Evolutionary conservation across 64 coral and sea anemone genomes (phyloP).

Genomic region (Actinia equina): DNA sequence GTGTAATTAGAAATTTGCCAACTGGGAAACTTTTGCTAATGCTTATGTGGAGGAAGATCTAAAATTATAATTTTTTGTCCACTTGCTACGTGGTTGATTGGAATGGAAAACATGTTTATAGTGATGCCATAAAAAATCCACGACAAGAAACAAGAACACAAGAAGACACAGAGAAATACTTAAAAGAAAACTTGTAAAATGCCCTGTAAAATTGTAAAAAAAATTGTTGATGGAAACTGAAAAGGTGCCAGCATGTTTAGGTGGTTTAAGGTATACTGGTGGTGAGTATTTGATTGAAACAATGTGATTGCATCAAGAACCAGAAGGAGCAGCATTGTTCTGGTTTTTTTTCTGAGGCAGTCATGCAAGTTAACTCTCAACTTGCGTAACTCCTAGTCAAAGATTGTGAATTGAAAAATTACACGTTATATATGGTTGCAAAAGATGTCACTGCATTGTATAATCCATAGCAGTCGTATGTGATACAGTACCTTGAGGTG

Average conservation of each 20-base stretch:
- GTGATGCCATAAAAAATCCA: neutral
- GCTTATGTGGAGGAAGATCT: neutral
- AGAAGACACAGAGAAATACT: neutral
- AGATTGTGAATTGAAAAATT: neutral
- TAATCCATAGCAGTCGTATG: no score
- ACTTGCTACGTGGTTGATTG: neutral
- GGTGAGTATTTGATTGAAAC: neutral
- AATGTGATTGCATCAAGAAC: neutral
- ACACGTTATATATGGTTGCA: neutral
- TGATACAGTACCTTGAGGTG: no score
- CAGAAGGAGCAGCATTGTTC: neutral
- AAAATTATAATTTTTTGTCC: neutral
- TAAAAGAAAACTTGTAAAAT: conserved; percentile 14
- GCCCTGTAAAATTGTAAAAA: conserved; percentile 17
- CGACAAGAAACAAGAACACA: neutral
- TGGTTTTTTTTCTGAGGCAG: neutral
- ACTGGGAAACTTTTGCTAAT: neutral
- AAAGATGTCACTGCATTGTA: neutral
- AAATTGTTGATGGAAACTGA: neutral
- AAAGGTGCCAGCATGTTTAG: conserved; percentile 4
- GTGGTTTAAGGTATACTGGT: neutral
- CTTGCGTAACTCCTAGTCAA: neutral
- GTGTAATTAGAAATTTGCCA: neutral
- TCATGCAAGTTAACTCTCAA: neutral
- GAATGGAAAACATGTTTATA: neutral